phyloP scores from a whole-genome alignment of 2,797 vertebrate genomes.

The Eulemur rubriventer region DNA sequence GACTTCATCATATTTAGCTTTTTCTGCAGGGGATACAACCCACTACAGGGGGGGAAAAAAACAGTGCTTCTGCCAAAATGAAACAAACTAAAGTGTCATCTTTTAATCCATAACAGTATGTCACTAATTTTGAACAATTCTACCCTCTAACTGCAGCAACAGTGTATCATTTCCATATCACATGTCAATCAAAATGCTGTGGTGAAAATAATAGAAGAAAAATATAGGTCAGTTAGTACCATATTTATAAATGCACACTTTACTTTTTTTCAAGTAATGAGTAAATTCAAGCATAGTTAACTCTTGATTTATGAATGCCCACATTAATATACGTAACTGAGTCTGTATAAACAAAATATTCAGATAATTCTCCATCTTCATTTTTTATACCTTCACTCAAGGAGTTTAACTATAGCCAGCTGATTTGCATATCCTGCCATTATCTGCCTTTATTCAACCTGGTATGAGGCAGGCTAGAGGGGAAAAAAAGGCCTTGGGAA shows the following conservation, averaged over 20 bases:
- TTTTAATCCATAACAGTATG: neutral
- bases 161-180: neutral
- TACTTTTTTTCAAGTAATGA: slow-evolving; percentile 24
- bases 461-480: neutral
- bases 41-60: slow-evolving; percentile 86
- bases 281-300: slow-evolving; percentile 60
- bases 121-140: slow-evolving; percentile 30
- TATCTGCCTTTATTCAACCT: slow-evolving; percentile 18
- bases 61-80: slow-evolving; percentile 44
- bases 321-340: neutral
- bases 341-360: slow-evolving; percentile 45
- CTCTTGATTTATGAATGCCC: slow-evolving; percentile 44
- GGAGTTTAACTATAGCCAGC: neutral
- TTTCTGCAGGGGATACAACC: slow-evolving; percentile 95
- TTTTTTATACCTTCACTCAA: slow-evolving; percentile 38
- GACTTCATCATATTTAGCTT: slow-evolving; percentile 96
- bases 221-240: neutral
- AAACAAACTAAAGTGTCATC: slow-evolving; percentile 12
- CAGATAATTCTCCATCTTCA: slow-evolving; percentile 17
- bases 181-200: neutral
- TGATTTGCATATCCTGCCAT: neutral
- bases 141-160: neutral
- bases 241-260: slow-evolving; percentile 3
- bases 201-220: slow-evolving; percentile 24
- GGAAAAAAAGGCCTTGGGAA: neutral